A percentile compares a stretch with the other conserved stretches of the same genome.
phyloP scores from a whole-genome alignment of 2,888 invertebrate genomes.

The Drosophila hamatofila region DNA sequence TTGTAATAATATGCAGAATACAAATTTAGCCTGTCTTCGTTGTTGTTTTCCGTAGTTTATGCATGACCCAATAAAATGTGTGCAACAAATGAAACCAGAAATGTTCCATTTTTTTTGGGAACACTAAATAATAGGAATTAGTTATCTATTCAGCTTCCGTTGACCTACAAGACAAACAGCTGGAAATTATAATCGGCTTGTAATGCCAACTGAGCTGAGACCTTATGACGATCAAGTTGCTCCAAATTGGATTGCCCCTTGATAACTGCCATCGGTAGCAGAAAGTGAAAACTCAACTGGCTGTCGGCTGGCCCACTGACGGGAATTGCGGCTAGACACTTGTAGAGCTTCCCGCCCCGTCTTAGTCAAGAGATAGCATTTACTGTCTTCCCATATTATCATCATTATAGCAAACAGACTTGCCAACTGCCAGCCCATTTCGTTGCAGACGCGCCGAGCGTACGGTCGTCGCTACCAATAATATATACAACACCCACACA shows the following conservation, averaged over 20 bases:
- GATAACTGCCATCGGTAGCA: constrained; percentile 23
- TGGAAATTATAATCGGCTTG: constrained; percentile 13
- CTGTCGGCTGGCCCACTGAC: constrained; percentile 36
- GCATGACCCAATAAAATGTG: constrained; percentile 5
- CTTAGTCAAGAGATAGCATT: constrained; percentile 30
- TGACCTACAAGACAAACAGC: not conserved
- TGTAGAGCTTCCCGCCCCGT: constrained; percentile 38
- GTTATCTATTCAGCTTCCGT: not conserved
- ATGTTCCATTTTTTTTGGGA: not conserved
- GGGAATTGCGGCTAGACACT: constrained; percentile 59
- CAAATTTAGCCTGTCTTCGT: not conserved
- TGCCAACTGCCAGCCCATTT: constrained; percentile 41
- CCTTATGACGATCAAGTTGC: constrained; percentile 20
- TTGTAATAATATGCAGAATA: not conserved
- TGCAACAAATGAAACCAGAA: not conserved
- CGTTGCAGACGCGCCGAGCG: constrained; percentile 23
- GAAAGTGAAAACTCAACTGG: constrained; percentile 51
- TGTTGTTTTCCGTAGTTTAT: not conserved
- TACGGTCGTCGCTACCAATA: constrained; percentile 31
- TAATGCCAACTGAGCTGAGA: constrained; percentile 13
- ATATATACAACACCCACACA: not conserved
- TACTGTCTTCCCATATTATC: constrained; percentile 34
- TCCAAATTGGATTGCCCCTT: constrained; percentile 52
- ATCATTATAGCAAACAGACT: constrained; percentile 22
- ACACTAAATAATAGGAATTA: not conserved